phyloP scores from a whole-genome alignment of 37 sponge, comb jelly and placozoan species.

The Cliona cf. orientalis region DNA sequence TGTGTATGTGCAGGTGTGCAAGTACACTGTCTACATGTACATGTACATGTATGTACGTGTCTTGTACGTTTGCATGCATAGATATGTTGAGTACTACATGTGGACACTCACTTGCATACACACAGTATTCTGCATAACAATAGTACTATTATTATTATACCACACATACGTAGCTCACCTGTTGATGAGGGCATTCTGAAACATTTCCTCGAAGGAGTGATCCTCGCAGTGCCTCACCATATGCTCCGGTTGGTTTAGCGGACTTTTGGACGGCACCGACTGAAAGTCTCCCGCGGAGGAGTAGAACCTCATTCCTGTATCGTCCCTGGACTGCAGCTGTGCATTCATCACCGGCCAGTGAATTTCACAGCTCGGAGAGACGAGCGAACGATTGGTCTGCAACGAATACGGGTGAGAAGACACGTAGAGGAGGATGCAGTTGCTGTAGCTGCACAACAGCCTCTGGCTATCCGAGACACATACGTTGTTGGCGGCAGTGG shows the following conservation, averaged over 20 bases:
- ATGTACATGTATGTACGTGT: no score
- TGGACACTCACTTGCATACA: no score
- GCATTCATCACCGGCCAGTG: conserved; percentile 63
- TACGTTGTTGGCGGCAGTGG: not conserved
- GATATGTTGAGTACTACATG: no score
- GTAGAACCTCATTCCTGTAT: conserved; percentile 14
- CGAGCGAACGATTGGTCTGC: conserved; percentile 57
- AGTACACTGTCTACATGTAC: no score
- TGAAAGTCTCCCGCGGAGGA: conserved; percentile 22
- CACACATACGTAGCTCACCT: not conserved
- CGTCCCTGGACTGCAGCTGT: not conserved
- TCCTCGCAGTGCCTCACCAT: conserved; percentile 37
- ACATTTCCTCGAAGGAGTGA: conserved; percentile 42
- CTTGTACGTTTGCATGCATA: no score
- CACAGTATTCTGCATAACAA: no score
- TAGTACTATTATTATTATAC: not conserved
- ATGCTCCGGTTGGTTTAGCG: conserved; percentile 10
- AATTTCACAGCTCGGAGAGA: conserved; percentile 66
- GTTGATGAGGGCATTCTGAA: conserved; percentile 21
- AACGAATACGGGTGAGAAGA: conserved; percentile 69
- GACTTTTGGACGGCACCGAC: conserved; percentile 1
- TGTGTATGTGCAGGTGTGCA: no score
- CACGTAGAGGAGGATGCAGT: conserved; percentile 62
- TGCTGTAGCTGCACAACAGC: conserved; percentile 21
- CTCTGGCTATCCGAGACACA: conserved; percentile 5